Conservation (phyloP, 2,113 vertebrate species). For the Haliaeetus leucogaster region DNA sequence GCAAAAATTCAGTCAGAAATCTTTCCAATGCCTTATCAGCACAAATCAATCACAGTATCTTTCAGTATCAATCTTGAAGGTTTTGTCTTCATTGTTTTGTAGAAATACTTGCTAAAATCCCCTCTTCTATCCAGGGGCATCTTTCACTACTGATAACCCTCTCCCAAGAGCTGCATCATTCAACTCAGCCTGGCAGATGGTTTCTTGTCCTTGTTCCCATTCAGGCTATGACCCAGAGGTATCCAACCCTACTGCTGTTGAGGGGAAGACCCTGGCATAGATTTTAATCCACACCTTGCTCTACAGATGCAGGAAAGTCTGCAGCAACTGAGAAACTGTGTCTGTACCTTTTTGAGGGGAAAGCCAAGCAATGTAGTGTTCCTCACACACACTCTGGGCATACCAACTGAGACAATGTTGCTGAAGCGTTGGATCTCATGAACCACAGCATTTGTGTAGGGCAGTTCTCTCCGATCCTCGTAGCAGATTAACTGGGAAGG, state of each 20-base stretch:
- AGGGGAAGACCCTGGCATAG: neutral
- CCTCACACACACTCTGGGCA: slow-evolving; percentile 51
- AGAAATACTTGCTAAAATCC: neutral
- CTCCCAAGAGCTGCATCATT: neutral
- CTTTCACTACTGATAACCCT: neutral
- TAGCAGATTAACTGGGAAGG: slow-evolving; percentile 23
- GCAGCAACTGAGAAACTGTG: neutral
- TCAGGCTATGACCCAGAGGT: neutral
- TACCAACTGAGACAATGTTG: slow-evolving; percentile 11
- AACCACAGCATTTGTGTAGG: slow-evolving; percentile 53
- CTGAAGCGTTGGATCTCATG: slow-evolving; percentile 61
- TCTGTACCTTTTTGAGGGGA: slow-evolving; percentile 56
- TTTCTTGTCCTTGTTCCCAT: neutral
- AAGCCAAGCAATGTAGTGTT: neutral
- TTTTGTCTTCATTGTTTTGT: neutral
- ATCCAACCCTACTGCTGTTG: neutral
- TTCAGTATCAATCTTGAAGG: neutral
- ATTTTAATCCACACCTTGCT: neutral
- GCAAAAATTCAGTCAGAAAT: neutral
- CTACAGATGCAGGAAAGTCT: neutral
- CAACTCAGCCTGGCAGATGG: neutral
- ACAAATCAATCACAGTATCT: neutral
- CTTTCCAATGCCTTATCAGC: neutral
- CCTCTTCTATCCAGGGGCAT: neutral
- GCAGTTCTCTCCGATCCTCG: slow-evolving; percentile 24